A percentile compares a stretch with the other conserved stretches of the same genome.
phyloP scores from a whole-genome alignment of 53 echinoderm and acorn worm species.

The Mesocentrotus franciscanus region DNA sequence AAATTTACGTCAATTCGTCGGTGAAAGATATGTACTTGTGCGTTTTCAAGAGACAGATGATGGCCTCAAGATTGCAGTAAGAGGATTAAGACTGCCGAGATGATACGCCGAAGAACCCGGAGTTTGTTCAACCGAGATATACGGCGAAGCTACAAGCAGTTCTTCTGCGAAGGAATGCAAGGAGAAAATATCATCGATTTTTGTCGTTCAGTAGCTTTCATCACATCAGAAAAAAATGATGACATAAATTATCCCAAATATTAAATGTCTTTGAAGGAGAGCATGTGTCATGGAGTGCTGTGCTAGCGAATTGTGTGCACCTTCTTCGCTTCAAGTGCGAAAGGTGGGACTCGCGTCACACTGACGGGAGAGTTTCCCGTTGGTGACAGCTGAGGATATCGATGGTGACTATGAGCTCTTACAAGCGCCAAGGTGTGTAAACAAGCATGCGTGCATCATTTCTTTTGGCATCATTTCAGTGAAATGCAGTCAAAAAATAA shows the following conservation, averaged over 20 bases:
- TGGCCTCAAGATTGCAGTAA: constrained; percentile 19
- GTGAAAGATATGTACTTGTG: constrained; percentile 18
- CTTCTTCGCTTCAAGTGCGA: constrained; percentile 42
- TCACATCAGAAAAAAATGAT: background rate
- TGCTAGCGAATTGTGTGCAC: constrained; percentile 54
- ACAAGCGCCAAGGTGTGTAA: constrained; percentile 45
- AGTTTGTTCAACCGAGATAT: constrained; percentile 27
- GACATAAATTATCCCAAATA: constrained; percentile 14
- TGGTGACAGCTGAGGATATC: constrained; percentile 27
- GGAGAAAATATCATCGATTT: constrained; percentile 51
- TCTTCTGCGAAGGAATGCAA: constrained; percentile 64
- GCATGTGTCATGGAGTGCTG: constrained; percentile 48
- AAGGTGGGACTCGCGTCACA: constrained; percentile 9
- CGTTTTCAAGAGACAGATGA: constrained; percentile 29
- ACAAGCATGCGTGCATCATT: constrained; percentile 63
- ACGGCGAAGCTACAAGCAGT: constrained; percentile 44
- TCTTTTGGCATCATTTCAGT: constrained; percentile 63
- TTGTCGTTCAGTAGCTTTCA: background rate
- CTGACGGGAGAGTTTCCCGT: constrained; percentile 47
- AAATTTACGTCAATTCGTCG: constrained; percentile 1
- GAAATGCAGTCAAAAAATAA: constrained; percentile 61
- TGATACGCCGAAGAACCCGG: constrained; percentile 23
- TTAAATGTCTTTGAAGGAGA: constrained; percentile 9
- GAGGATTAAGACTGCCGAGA: constrained; percentile 46
- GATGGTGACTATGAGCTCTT: constrained; percentile 31